A percentile compares a stretch with the other conserved stretches of the same genome.
Conservation (phyloP, 1,140 invertebrate species). For the Drosophila serrata region DNA sequence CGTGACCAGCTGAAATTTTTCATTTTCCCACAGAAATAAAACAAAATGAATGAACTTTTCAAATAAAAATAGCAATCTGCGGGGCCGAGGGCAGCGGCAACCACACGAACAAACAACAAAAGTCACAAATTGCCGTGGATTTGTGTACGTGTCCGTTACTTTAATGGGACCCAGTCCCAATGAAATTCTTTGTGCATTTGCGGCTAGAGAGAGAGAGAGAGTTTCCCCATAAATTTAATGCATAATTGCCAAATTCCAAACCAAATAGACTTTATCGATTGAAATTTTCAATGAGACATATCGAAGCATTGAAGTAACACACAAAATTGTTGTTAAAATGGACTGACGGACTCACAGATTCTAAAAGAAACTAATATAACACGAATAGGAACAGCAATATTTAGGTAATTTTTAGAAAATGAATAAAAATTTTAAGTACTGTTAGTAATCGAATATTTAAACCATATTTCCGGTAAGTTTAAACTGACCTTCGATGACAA, state of each 20-base stretch:
- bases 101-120: conserved; percentile 45
- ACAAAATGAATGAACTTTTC: conserved; percentile 80
- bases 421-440: background rate
- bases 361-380: too few relatives aligned
- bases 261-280: conserved; percentile 51
- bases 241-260: conserved; percentile 59
- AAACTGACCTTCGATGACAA: background rate
- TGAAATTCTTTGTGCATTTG: conserved; percentile 52
- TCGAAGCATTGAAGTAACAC: background rate
- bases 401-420: background rate
- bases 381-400: background rate
- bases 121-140: conserved; percentile 55
- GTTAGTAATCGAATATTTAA: too few relatives aligned
- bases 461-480: background rate
- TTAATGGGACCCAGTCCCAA: conserved; percentile 33
- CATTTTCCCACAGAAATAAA: conserved; percentile 70
- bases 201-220: conserved; percentile 30
- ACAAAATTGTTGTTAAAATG: background rate
- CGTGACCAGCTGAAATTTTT: conserved; percentile 77
- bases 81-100: conserved; percentile 12
- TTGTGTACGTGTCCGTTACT: conserved; percentile 56
- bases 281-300: conserved; percentile 16
- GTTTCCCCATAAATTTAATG: conserved; percentile 66
- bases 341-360: background rate
- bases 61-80: conserved; percentile 78